A percentile compares a stretch with the other conserved stretches of the same genome.
Conservation (phyloP, 35 echinoderm and acorn worm genomes). For the Patiria miniata region DNA sequence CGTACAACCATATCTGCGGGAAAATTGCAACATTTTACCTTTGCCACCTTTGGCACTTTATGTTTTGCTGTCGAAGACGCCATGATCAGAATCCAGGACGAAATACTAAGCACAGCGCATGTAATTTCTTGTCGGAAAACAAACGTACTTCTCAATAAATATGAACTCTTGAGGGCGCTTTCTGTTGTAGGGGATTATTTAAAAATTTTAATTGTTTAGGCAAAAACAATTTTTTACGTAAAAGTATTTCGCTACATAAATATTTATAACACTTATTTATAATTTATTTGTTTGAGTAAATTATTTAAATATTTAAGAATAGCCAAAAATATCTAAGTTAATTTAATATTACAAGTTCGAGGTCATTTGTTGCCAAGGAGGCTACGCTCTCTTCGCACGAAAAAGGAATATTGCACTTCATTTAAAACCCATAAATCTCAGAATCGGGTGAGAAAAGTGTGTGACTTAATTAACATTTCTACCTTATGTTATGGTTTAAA, state of each 20-base stretch:
- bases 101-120: too few relatives aligned
- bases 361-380: constrained; percentile 22
- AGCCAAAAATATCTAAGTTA: too few relatives aligned
- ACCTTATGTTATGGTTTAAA: too few relatives aligned
- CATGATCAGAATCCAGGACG: constrained; percentile 68
- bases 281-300: background rate
- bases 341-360: background rate
- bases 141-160: background rate
- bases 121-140: background rate
- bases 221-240: background rate
- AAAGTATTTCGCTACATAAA: background rate
- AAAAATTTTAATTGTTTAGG: background rate
- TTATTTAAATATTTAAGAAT: background rate
- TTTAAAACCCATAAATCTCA: too few relatives aligned
- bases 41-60: constrained; percentile 93
- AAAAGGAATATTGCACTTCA: too few relatives aligned
- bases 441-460: too few relatives aligned
- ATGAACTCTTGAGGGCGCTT: constrained; percentile 7
- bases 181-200: background rate
- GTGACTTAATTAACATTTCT: too few relatives aligned
- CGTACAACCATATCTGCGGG: too few relatives aligned
- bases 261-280: background rate
- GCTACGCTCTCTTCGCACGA: background rate
- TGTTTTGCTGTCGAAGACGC: constrained; percentile 63
- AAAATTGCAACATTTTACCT: constrained; percentile 80